Evolutionary conservation across 2,797 vertebrate species (phyloP).

Genomic region (Aulostomus chinensis): DNA sequence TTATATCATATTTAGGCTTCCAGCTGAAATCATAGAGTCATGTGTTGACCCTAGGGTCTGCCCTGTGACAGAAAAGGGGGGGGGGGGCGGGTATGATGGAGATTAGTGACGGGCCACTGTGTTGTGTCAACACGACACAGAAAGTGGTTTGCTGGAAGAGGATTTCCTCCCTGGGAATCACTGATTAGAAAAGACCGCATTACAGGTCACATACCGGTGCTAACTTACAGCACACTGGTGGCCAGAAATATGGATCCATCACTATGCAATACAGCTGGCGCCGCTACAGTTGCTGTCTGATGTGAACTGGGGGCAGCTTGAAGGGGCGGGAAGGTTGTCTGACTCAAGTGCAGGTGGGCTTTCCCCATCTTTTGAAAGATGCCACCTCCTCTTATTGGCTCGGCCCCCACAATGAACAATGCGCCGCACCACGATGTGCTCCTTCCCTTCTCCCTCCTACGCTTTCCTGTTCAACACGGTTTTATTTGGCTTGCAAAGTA

Average conservation of each 20-base stretch:
- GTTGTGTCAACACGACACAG: constrained; percentile 68
- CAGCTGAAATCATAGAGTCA: constrained; percentile 40
- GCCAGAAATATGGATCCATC: too few relatives aligned
- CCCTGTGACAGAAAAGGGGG: constrained; percentile 9
- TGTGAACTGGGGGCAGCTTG: constrained; percentile 14
- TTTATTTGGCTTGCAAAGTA: constrained; percentile 16
- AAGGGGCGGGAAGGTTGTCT: neutral
- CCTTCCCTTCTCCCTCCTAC: too few relatives aligned
- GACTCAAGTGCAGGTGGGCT: constrained; percentile 37
- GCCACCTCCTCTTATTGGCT: constrained; percentile 48
- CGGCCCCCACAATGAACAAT: constrained; percentile 24
- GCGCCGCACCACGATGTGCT: neutral
- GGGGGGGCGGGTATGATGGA: constrained; percentile 55
- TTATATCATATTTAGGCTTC: constrained; percentile 6
- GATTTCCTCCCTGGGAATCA: constrained; percentile 30
- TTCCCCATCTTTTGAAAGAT: constrained; percentile 59
- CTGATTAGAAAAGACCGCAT: constrained; percentile 13
- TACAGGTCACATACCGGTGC: constrained; percentile 7
- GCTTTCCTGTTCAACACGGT: constrained; percentile 13
- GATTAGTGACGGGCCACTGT: constrained; percentile 61
- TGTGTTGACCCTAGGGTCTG: constrained; percentile 50
- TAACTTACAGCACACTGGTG: neutral
- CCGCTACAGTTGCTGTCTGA: constrained; percentile 29
- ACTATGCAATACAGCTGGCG: too few relatives aligned
- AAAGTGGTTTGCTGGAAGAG: constrained; percentile 19